Evolutionary conservation across 1,140 invertebrate genomes (phyloP).

Genomic region (Drosophila cardini): DNA sequence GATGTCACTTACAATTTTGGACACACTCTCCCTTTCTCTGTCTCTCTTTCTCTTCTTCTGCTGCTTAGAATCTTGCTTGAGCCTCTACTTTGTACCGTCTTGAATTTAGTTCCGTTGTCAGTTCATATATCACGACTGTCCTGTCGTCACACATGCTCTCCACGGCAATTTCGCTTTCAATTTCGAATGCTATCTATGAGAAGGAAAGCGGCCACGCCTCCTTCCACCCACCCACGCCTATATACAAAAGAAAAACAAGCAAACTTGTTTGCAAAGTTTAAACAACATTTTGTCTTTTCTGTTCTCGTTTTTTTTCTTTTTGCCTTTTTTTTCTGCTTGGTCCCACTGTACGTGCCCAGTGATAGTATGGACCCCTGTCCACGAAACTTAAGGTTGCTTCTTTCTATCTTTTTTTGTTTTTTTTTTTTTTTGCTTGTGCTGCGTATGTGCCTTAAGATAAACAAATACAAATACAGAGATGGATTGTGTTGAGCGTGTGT

Average conservation of each 20-base stretch:
- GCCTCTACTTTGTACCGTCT: slow-evolving; percentile 23
- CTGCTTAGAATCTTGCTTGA: too few species aligned
- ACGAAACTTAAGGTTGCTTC: not conserved
- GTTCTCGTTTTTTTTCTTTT: slow-evolving; percentile 9
- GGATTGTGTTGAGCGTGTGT: slow-evolving; percentile 71
- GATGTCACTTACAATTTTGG: slow-evolving; percentile 71
- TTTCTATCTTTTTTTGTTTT: slow-evolving; percentile 36
- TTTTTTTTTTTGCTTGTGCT: slow-evolving; percentile 30
- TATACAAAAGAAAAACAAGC: slow-evolving; percentile 62
- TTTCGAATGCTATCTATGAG: slow-evolving; percentile 81
- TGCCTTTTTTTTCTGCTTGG: slow-evolving; percentile 48
- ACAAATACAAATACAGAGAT: slow-evolving; percentile 71
- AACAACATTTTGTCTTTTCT: slow-evolving; percentile 70
- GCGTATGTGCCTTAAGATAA: slow-evolving; percentile 77
- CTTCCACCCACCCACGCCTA: slow-evolving; percentile 31
- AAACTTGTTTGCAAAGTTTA: slow-evolving; percentile 83
- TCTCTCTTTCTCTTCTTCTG: slow-evolving; percentile 21
- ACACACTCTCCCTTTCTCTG: slow-evolving; percentile 37
- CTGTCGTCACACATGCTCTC: slow-evolving; percentile 81
- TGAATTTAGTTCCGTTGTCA: slow-evolving; percentile 58
- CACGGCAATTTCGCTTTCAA: slow-evolving; percentile 80
- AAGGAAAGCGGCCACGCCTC: slow-evolving; percentile 41
- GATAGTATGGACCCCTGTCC: slow-evolving; percentile 7
- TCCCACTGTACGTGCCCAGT: slow-evolving; percentile 56
- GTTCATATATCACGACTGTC: slow-evolving; percentile 74